Base-by-base conservation (phyloP, 2,888 invertebrate genomes). In the Drosophila emarginata region DNA sequence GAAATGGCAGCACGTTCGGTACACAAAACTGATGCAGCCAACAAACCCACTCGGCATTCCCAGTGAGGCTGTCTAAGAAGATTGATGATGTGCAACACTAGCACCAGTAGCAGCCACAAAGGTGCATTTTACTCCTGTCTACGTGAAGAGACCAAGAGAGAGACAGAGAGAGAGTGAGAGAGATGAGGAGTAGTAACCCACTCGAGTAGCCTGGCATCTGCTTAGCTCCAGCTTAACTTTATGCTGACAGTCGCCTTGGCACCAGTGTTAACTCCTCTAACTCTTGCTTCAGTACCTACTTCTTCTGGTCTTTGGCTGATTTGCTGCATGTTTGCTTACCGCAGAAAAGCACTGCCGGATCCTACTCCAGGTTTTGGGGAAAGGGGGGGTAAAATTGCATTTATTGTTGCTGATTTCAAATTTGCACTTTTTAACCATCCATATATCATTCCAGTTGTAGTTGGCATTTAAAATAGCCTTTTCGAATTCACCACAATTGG, bases 241-340 rank as follows among this genome's bases (percentile, higher is more conserved):
- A 76, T 84, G 84, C 84, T 84, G 84, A 84, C 84, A 81, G 78
- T 57, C 77, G 75, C 74, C 83, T 86, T 80, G 83, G 83, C 80
- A 83, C 81, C 39, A 64, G 37, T 21, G 53, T 54, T 58, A 52
- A 39, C 23, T 78, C 50, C 23, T 23, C 2, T 9, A 7, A 32
- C 54, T 26, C 2, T 12, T 45, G 58, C 53, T 18, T 14, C 32
- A 32, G 32, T 32, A 32, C 11, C 40, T 39, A 3, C 18, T 63
- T 57, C 53, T 56, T 54, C 69, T 68, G 52, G 67, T 65, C 64
- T 67, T 80, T 67, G 77, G 81, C 83, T 86, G 79, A 85, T 83
- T 82, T 77, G 77, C 80, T 77, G 76, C 74, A 64, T 74, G 78
- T 78, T 78, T 76, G 70, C 67, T 73, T 50, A 68, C 51, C 57